These are phyloP conservation scores for Aphelenchoides besseyi DNA, from an alignment of 1,140 invertebrate genomes.

Conservation along the genomic window DNA sequence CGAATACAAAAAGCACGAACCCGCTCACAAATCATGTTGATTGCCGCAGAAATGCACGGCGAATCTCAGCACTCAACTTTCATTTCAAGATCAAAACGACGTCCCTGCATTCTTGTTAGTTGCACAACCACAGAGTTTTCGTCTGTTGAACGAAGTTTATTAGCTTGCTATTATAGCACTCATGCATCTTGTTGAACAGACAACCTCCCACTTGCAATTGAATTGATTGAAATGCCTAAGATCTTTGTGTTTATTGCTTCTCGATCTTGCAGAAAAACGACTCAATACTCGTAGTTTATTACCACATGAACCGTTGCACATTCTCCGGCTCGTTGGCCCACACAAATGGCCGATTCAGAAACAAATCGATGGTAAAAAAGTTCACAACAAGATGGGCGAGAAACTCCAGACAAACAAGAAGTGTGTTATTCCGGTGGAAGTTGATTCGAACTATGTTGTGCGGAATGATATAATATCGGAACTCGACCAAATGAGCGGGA, in stretches of 20 bases:
- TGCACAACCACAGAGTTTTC: too few relatives aligned
- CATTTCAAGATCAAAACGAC: too few relatives aligned
- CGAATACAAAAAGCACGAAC: too few relatives aligned
- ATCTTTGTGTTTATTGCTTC: neutral
- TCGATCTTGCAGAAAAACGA: neutral
- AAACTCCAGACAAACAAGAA: slow-evolving; percentile 73
- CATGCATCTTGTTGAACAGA: too few relatives aligned
- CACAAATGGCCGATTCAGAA: slow-evolving; percentile 76
- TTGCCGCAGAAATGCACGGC: too few relatives aligned
- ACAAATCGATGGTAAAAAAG: slow-evolving; percentile 75
- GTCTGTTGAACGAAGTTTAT: too few relatives aligned
- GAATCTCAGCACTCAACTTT: too few relatives aligned
- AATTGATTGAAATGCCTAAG: too few relatives aligned
- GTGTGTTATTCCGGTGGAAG: slow-evolving; percentile 40
- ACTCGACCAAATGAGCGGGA: slow-evolving; percentile 82
- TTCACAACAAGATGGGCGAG: slow-evolving; percentile 74
- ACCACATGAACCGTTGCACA: slow-evolving; percentile 89
- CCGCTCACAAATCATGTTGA: too few relatives aligned
- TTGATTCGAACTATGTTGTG: slow-evolving; percentile 77
- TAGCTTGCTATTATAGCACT: too few relatives aligned
- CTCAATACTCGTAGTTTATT: slow-evolving; percentile 25
- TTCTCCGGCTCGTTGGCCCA: slow-evolving; percentile 74
- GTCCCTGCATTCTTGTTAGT: too few relatives aligned
- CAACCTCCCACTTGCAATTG: too few relatives aligned
- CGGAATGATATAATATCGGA: slow-evolving; percentile 89